These are phyloP conservation scores for Neostethus bicornis DNA, from an alignment of 2,797 vertebrate species.

Conservation along the genomic window DNA sequence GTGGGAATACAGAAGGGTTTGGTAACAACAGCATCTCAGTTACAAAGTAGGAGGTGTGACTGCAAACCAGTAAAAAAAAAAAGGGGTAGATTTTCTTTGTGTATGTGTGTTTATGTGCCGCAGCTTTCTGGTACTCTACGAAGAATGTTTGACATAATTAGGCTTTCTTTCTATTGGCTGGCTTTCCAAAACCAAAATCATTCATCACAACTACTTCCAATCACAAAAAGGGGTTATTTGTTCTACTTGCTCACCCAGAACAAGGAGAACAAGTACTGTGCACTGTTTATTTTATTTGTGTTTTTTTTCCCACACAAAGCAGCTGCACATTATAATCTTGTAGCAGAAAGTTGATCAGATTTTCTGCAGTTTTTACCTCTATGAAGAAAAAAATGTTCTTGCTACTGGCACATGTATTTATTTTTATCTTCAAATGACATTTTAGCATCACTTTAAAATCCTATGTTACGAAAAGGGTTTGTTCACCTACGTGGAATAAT, in stretches of 20 bases:
- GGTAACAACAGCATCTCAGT: too few species aligned
- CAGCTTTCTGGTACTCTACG: background rate
- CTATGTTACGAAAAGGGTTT: too few species aligned
- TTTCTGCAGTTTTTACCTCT: too few species aligned
- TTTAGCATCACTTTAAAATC: too few species aligned
- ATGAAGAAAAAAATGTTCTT: too few species aligned
- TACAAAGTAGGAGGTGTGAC: too few species aligned
- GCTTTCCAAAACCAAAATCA: slow-evolving; percentile 2
- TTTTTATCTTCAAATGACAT: too few species aligned
- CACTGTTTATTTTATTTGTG: slow-evolving; percentile 5
- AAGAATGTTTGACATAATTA: background rate
- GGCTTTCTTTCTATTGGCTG: background rate
- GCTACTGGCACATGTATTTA: too few species aligned
- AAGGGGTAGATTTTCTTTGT: slow-evolving; percentile 6
- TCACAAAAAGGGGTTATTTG: slow-evolving; percentile 10
- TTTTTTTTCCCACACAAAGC: slow-evolving; percentile 3
- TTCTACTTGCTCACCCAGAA: slow-evolving; percentile 4
- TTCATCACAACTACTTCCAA: slow-evolving; percentile 8
- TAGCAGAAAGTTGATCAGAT: too few species aligned
- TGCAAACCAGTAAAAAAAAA: too few species aligned
- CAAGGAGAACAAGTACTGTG: background rate
- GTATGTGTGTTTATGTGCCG: background rate
- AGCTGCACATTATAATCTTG: background rate
- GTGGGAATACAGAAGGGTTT: too few species aligned
- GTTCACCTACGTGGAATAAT: too few species aligned